Evolutionary conservation across 2,113 vertebrate species (phyloP).

Genomic region (Hippocampus zosterae): DNA sequence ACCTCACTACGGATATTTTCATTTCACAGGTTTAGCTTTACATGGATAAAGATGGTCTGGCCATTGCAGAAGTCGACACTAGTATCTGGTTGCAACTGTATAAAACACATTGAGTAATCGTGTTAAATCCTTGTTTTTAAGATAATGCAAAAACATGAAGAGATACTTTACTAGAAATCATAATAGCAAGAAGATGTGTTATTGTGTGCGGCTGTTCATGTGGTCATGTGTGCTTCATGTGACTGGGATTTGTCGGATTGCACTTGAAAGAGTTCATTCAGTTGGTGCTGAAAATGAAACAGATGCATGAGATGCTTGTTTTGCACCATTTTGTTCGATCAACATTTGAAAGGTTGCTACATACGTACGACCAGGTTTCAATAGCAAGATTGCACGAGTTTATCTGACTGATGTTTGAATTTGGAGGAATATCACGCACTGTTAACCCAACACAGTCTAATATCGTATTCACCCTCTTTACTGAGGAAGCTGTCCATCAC

Average conservation of each 20-base stretch:
- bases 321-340: neutral
- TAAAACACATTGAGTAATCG: neutral
- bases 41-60: neutral
- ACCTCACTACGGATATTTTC: neutral
- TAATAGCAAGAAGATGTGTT: neutral
- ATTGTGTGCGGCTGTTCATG: neutral
- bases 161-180: neutral
- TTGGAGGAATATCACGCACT: neutral
- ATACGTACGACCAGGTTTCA: neutral
- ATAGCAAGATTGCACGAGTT: neutral
- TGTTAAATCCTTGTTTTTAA: neutral
- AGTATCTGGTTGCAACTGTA: neutral
- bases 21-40: neutral
- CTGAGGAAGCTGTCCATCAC: neutral
- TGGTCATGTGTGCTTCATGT: neutral
- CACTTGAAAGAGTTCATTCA: neutral
- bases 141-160: neutral
- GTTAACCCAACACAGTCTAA: neutral
- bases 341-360: neutral
- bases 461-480: neutral
- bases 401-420: neutral
- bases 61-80: neutral
- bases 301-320: neutral
- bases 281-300: neutral
- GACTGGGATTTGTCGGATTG: too few relatives aligned